Base-by-base conservation (phyloP, 2,113 vertebrate species). In the Tilapia sparmanii region DNA sequence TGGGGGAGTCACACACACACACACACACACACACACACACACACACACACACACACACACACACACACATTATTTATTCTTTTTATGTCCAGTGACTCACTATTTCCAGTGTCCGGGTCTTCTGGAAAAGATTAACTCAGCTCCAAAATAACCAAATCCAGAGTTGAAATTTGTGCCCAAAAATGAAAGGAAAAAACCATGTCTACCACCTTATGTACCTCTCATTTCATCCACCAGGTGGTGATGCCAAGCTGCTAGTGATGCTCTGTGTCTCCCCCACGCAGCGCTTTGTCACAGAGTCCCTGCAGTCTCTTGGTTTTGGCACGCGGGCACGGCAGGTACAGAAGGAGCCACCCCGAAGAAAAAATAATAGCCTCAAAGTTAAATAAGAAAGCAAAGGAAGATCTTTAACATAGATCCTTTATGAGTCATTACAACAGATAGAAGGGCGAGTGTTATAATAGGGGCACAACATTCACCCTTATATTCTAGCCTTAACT, bases 211-310 rank as follows among this genome's bases (percentile, higher is more conserved):
- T 71, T 8, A 3, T 47, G 42, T 55, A 45, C 55, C 38, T 61
- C 24, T 11, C 35, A 2, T 76, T 76, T 26, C 80, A 79, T 93
- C 89, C 90, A 83, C 35, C 55, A 99, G 98, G 97, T 22, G 97
- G 97, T 2, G 97, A 98, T 40, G 96, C 97, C 4, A 98, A 98
- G 93, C 91, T 97, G 85, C 91, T 98, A 95, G 88, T 98, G 94
- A 95, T 98, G 87, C 87, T 98, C 38, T 98, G 98, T 18, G 96
- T 98, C 42, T 97, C 97, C 63, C 98, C 97, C 2, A 93, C 93
- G 7, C 97, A 92, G 81, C 96, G 90, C 83, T 97, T 97, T 81
- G 40, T 97, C 88, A 95, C 96, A 0, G 97, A 98, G 93, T 96
- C 97, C 1, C 90, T 98, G 90, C 98, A 97, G 94, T 94, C 96